Evolutionary conservation across 2,888 invertebrate genomes (phyloP), one percentile per base, ranked within the genome.

Genomic region (Autographa pulchrina): DNA sequence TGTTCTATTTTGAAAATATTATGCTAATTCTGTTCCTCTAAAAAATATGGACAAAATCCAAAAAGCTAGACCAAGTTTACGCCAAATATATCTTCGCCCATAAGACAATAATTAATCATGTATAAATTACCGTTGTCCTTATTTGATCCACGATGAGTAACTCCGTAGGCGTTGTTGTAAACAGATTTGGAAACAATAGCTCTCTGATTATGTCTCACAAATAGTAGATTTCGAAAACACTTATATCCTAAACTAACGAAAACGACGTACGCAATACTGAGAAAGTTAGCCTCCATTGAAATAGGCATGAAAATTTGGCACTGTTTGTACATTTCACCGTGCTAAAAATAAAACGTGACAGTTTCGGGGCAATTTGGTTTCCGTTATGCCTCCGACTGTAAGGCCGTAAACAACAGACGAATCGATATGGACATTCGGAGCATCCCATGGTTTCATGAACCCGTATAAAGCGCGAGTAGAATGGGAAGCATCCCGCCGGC

Each of bases 401-500:
- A 66, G 38, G 75, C 74, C 74, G 74, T 77, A 83, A 86, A 86
- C 83, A 85, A 88, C 81, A 85, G 85, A 86, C 84, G 81, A 78
- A 75, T 75, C 80, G 83, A 88, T 88, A 88, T 84, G 83, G 77
- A 80, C 75, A 83, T 87, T 84, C 77, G 74, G 79, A 78, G 84
- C 76, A 85, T 88, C 78, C 74, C 78, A 80, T 85, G 82, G 54
- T 56, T 56, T 86, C 77, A 84, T 82, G 81, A 84, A 85, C 85
- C 88, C 88, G 83, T 85, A 86, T 79, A 87, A 85, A 83, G 83
- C 82, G 78, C 78, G 82, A 83, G 85, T 86, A 85, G 85, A 90
- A 90, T 88, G 89, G 88, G 85, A 90, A 89, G 90, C 89, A 87
- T 90, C 89, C 89, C 88, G 92, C 89, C 90, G 90, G 89, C 82